phyloP scores from a whole-genome alignment of 2,113 vertebrate genomes.

The Irena cyanogastra region DNA sequence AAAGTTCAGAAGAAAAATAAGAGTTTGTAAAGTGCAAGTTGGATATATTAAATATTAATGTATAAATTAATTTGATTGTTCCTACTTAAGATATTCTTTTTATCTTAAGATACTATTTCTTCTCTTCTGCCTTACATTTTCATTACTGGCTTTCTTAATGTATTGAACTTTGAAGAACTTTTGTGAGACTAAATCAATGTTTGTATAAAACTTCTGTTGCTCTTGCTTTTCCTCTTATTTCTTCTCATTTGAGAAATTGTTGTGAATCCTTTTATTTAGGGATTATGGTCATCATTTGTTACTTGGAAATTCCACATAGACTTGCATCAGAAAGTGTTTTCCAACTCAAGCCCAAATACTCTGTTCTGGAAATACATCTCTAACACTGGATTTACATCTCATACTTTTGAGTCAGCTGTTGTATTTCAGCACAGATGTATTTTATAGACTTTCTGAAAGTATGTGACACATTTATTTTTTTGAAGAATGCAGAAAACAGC shows the following conservation, averaged over 20 bases:
- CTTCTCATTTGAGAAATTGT: not conserved
- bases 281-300: not conserved
- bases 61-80: not conserved
- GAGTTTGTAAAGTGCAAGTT: not conserved
- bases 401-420: not conserved
- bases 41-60: not conserved
- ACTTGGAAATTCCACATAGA: not conserved
- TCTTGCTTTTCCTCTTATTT: not conserved
- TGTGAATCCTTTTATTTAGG: not conserved
- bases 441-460: not conserved
- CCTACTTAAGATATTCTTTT: not conserved
- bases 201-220: not conserved
- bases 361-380: not conserved
- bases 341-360: not conserved
- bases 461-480: not conserved
- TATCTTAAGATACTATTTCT: not conserved
- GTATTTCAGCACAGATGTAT: not conserved
- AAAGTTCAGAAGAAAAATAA: not conserved
- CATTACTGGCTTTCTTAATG: not conserved
- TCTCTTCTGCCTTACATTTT: not conserved
- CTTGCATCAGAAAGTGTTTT: not conserved
- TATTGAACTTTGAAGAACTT: not conserved
- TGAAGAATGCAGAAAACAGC: not conserved
- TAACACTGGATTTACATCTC: not conserved
- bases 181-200: not conserved